These are phyloP conservation scores for Amazona guildingii DNA, from an alignment of 2,113 vertebrate genomes.

Conservation along the genomic window DNA sequence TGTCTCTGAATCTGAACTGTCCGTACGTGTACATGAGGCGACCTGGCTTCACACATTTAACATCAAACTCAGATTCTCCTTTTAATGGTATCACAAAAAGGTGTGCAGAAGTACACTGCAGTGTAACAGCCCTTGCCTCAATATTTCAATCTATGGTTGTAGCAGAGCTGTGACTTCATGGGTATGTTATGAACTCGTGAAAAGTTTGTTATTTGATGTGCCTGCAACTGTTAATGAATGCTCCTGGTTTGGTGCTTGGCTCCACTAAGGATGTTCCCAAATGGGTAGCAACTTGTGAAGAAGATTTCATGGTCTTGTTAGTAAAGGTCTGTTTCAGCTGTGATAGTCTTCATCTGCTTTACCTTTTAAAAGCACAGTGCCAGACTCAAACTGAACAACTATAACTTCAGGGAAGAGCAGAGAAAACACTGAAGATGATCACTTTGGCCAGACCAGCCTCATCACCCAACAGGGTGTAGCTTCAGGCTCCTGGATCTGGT, in stretches of 20 bases:
- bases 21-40: neutral
- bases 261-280: neutral
- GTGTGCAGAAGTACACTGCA: neutral
- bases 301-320: neutral
- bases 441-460: neutral
- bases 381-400: neutral
- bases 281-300: neutral
- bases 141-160: neutral
- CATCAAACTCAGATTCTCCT: neutral
- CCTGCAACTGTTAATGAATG: neutral
- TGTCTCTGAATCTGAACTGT: neutral
- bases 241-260: neutral
- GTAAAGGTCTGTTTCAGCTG: neutral
- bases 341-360: neutral
- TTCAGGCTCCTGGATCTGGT: neutral
- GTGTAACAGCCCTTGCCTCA: neutral
- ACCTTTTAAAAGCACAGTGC: neutral
- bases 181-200: neutral
- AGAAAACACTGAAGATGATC: accelerated
- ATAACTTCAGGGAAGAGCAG: neutral
- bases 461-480: neutral
- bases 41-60: neutral
- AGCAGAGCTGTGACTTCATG: neutral
- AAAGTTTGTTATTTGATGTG: neutral
- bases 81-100: neutral